Evolutionary conservation across 2,888 invertebrate species (phyloP), one percentile per base, ranked within the genome.

Genomic region (Spodoptera exigua): DNA sequence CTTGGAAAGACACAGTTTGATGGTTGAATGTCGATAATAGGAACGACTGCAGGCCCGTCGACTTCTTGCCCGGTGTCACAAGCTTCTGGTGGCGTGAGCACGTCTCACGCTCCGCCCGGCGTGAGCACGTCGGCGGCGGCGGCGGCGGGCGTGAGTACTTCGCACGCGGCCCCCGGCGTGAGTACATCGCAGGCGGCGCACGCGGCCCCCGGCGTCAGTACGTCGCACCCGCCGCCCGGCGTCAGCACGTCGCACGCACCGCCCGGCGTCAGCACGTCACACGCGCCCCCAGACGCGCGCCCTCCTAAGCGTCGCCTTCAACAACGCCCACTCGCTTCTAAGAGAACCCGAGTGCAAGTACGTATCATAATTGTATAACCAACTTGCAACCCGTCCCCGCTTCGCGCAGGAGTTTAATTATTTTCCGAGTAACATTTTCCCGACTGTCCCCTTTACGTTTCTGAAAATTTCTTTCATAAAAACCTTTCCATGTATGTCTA

Each of bases 331-430:
- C 87, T 94, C 66, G 91, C 94, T 41, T 90, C 91, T 32, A 95
- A 95, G 79, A 85, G 95, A 68, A 94, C 95, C 1, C 86, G 95
- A 47, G 89, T 95, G 44, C 95, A 95, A 88, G 95, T 95, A 84
- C 65, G 71, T 66, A 39, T 32, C 12, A 7, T 17, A 10, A 10
- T n/a, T 27, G 27, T 27, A 9, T 27, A 27, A 5, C 9, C 27
- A 27, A n/a, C n/a, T n/a, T n/a, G n/a, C n/a, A n/a, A n/a, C n/a
- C n/a, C n/a, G n/a, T n/a, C n/a, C n/a, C n/a, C n/a, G n/a, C n/a
- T n/a, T n/a, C n/a, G n/a, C n/a, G n/a, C n/a, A n/a, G n/a, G n/a
- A n/a, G n/a, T n/a, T n/a, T n/a, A n/a, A n/a, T n/a, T n/a, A n/a
- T n/a, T n/a, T n/a, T n/a, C n/a, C n/a, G n/a, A n/a, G n/a, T n/a